Evolutionary conservation across 2,888 invertebrate genomes (phyloP).

Genomic region (Sepiola atlantica): DNA sequence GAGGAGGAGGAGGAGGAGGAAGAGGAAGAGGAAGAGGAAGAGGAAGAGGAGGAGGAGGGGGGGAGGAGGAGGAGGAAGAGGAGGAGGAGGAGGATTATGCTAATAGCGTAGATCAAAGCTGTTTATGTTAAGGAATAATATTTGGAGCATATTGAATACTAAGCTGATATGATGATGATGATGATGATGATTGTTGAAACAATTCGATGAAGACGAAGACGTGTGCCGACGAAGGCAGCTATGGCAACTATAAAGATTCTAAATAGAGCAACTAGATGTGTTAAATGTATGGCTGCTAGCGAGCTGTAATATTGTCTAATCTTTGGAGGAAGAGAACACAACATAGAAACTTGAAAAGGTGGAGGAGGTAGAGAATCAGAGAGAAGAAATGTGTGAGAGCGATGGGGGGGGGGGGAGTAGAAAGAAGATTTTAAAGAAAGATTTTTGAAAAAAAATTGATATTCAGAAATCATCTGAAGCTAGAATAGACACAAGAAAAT

Average conservation of each 20-base stretch:
- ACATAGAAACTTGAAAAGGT: neutral
- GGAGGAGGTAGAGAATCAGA: neutral
- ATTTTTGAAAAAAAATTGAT: neutral
- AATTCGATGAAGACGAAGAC: too few relatives aligned
- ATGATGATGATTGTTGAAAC: neutral
- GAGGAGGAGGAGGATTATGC: neutral
- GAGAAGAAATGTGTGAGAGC: neutral
- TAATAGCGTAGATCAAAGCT: neutral
- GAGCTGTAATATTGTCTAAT: slow-evolving; percentile 10
- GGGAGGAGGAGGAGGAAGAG: too few relatives aligned
- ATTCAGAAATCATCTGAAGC: slow-evolving; percentile 5
- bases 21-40: too few relatives aligned
- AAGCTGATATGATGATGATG: neutral
- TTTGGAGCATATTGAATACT: neutral
- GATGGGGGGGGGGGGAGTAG: neutral
- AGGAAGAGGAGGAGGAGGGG: too few relatives aligned
- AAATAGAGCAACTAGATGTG: neutral
- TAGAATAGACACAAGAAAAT: neutral
- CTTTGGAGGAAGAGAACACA: neutral
- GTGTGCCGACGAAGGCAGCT: neutral
- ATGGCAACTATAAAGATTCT: neutral
- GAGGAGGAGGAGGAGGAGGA: too few relatives aligned
- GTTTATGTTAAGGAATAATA: neutral
- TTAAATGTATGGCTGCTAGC: neutral
- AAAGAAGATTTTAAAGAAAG: neutral